phyloP scores from a whole-genome alignment of 2,888 invertebrate species.

The Caenorhabditis drosophilae region DNA sequence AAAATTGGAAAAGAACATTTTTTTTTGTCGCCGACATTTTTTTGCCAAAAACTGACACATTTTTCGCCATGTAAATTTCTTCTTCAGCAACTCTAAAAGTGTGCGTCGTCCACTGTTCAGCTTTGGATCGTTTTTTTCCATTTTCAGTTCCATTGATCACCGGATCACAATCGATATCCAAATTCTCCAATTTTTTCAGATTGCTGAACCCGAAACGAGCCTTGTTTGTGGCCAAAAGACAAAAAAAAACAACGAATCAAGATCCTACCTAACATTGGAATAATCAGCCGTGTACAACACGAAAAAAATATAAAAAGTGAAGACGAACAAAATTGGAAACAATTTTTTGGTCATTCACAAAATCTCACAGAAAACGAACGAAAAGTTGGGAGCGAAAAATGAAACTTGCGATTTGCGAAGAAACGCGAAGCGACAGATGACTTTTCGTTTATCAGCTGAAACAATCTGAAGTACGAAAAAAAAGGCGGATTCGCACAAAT shows the following conservation, averaged over 20 bases:
- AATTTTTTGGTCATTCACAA: too few species aligned
- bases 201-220: too few species aligned
- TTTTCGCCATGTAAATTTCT: slow-evolving; percentile 20
- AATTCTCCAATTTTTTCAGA: slow-evolving; percentile 14
- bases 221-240: too few species aligned
- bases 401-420: background rate
- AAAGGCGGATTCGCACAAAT: too few species aligned
- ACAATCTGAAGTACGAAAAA: too few species aligned
- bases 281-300: too few species aligned
- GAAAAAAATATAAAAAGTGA: too few species aligned
- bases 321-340: too few species aligned
- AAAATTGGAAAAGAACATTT: slow-evolving; percentile 1
- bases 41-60: slow-evolving; percentile 21
- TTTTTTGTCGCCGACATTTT: background rate
- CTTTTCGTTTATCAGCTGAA: too few species aligned
- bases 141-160: slow-evolving; percentile 35
- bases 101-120: slow-evolving; percentile 27
- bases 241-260: too few species aligned
- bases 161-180: slow-evolving; percentile 27
- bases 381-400: background rate
- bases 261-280: too few species aligned
- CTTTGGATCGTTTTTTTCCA: slow-evolving; percentile 2
- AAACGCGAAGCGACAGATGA: background rate
- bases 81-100: slow-evolving; percentile 22
- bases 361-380: slow-evolving; percentile 16